Evolutionary conservation across 2,113 vertebrate species (phyloP).

Genomic region (Crotophaga sulcirostris): DNA sequence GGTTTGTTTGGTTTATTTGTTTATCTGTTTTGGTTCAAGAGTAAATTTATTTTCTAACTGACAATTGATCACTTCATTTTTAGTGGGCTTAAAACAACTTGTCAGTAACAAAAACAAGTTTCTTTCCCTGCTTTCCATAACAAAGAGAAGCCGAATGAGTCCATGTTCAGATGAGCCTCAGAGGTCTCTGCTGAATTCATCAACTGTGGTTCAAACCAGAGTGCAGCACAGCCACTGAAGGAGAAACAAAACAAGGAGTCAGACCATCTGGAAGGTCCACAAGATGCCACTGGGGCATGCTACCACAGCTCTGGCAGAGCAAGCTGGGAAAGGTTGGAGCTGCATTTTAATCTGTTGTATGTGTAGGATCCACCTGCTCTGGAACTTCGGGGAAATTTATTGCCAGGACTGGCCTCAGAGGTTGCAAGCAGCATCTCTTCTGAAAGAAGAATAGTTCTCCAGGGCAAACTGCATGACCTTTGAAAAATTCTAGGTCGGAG

Average conservation of each 20-base stretch:
- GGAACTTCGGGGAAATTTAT: not conserved
- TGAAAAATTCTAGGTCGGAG: not conserved
- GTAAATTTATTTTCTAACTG: not conserved
- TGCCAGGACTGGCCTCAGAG: not conserved
- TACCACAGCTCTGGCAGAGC: not conserved
- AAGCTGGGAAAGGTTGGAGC: not conserved
- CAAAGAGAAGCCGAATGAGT: not conserved
- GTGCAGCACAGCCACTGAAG: conserved; percentile 55
- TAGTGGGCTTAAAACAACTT: not conserved
- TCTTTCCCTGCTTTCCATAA: not conserved
- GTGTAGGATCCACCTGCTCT: not conserved
- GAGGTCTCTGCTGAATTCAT: not conserved
- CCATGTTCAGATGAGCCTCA: not conserved
- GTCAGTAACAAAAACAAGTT: not conserved
- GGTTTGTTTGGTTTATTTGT: not conserved
- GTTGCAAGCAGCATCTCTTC: not conserved
- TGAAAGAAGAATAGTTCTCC: not conserved
- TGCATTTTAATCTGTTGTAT: not conserved
- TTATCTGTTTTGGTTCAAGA: not conserved
- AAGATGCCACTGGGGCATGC: not conserved
- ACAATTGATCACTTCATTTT: not conserved
- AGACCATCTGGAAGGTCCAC: not conserved
- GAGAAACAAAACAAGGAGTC: conserved; percentile 11
- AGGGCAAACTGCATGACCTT: not conserved
- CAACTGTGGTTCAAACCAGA: not conserved